These are phyloP conservation scores for Xerus inauris DNA, from an alignment of 2,113 vertebrate genomes.

Conservation along the genomic window DNA sequence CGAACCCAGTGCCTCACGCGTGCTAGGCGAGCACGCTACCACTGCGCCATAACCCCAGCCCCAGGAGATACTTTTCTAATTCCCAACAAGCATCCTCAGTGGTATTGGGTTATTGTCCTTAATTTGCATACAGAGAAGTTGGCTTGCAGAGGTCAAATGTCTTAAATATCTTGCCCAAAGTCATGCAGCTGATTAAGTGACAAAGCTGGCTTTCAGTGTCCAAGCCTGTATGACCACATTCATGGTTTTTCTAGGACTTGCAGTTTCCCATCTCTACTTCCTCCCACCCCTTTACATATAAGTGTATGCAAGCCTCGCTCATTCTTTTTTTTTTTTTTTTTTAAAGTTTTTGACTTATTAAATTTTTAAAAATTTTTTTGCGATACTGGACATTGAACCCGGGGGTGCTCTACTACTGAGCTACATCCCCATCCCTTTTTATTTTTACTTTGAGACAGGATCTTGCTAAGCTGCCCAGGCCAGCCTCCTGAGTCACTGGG, in stretches of 20 bases:
- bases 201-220: neutral
- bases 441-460: neutral
- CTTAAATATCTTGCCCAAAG: neutral
- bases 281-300: neutral
- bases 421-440: no score
- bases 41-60: no score
- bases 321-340: neutral
- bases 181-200: neutral
- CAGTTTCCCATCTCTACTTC: neutral
- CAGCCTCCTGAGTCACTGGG: neutral
- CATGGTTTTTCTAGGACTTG: conserved; percentile 14
- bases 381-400: neutral
- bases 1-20: no score
- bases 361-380: neutral
- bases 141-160: neutral
- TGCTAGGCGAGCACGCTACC: no score
- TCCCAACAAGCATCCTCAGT: neutral
- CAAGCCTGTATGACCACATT: neutral
- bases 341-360: no score
- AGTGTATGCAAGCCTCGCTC: neutral
- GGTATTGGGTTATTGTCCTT: neutral
- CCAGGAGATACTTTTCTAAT: neutral
- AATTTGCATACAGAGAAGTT: neutral
- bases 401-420: neutral
- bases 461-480: neutral